Conservation (phyloP, 2,888 invertebrate genomes). For the Drosophila mulleri region DNA sequence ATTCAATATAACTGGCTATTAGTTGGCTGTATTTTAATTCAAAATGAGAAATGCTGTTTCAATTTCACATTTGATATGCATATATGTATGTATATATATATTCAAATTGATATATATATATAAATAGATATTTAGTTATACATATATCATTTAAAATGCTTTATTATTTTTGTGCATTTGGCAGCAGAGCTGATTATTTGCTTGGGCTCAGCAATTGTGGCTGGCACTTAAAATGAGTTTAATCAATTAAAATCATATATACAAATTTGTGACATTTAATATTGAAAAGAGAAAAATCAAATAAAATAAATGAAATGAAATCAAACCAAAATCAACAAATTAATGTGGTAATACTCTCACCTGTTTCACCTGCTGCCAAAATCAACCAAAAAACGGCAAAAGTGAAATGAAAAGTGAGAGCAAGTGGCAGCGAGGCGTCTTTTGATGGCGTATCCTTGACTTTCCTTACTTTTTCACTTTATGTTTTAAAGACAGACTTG, state of each 20-base stretch:
- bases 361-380: conserved; percentile 10
- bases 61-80: conserved; percentile 14
- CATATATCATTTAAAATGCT: conserved; percentile 12
- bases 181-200: conserved; percentile 15
- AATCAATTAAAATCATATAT: conserved; percentile 12
- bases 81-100: background rate
- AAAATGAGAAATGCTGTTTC: conserved; percentile 3
- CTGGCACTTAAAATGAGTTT: conserved; percentile 24
- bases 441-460: conserved; percentile 75
- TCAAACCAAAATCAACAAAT: conserved; percentile 24
- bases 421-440: conserved; percentile 59
- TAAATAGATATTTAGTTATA: background rate
- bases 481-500: conserved; percentile 64
- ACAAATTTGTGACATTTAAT: conserved; percentile 16
- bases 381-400: conserved; percentile 26
- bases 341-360: conserved; percentile 43
- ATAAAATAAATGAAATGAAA: background rate
- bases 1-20: conserved; percentile 5
- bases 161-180: conserved; percentile 13
- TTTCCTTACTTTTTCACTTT: conserved; percentile 71
- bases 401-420: conserved; percentile 73
- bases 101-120: background rate
- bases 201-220: conserved; percentile 20
- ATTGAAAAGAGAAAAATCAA: conserved; percentile 14
- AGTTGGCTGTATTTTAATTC: background rate